These are phyloP conservation scores for Felis catus DNA, from an alignment of 2,113 vertebrate genomes.

Conservation along the genomic window F.catus_Fca126_mat1.0 CM031413.1:135393001-135393500, in stretches of 20 bases:
- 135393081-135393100: background rate
- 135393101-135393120: background rate
- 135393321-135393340: background rate
- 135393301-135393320: background rate
- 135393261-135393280: constrained; percentile 4
- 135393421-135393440: background rate
- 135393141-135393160: background rate
- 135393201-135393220: background rate
- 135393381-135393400: background rate
- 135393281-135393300: background rate
- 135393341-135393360: background rate
- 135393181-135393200: background rate
- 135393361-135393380: background rate
- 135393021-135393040: background rate
- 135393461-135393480: background rate
- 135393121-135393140: background rate
- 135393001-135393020: background rate
- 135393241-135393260: background rate
- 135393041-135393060: background rate
- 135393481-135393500: background rate
- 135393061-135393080: background rate
- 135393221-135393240: background rate
- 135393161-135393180: background rate
- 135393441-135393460: background rate
- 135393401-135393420: background rate